These are phyloP conservation scores for Apus apus DNA, from an alignment of 2,113 vertebrate species.

Conservation along the genomic window DNA sequence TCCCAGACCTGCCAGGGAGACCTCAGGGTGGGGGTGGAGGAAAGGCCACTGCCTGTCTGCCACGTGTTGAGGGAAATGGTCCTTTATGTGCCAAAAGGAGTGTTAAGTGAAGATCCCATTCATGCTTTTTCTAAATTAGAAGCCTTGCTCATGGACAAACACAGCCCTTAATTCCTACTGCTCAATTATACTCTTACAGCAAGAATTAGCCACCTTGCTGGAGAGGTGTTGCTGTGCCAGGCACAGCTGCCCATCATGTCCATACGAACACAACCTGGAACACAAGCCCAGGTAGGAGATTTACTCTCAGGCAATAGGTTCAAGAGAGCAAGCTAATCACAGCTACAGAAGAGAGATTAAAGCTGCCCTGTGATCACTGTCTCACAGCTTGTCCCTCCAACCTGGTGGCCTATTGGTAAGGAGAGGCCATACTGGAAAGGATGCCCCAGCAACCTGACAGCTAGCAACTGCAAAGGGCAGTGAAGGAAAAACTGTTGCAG, in stretches of 20 bases:
- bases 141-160: accelerated
- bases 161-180: not conserved
- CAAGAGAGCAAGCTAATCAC: not conserved
- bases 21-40: not conserved
- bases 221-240: not conserved
- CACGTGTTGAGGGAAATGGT: accelerated
- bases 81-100: not conserved
- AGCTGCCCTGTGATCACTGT: not conserved
- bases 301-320: not conserved
- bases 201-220: not conserved
- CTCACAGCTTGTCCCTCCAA: not conserved
- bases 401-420: not conserved
- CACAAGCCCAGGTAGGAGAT: not conserved
- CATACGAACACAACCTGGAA: not conserved
- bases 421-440: accelerated
- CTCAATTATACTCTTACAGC: not conserved
- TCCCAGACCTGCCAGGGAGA: not conserved
- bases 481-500: not conserved
- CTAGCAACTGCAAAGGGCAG: not conserved
- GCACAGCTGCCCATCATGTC: not conserved
- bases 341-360: not conserved
- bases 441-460: not conserved
- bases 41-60: not conserved
- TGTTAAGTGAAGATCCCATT: not conserved
- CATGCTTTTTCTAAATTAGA: not conserved